These are phyloP conservation scores for Standfussiana lucernea DNA, from an alignment of 2,888 invertebrate species.

Conservation along the genomic window DNA sequence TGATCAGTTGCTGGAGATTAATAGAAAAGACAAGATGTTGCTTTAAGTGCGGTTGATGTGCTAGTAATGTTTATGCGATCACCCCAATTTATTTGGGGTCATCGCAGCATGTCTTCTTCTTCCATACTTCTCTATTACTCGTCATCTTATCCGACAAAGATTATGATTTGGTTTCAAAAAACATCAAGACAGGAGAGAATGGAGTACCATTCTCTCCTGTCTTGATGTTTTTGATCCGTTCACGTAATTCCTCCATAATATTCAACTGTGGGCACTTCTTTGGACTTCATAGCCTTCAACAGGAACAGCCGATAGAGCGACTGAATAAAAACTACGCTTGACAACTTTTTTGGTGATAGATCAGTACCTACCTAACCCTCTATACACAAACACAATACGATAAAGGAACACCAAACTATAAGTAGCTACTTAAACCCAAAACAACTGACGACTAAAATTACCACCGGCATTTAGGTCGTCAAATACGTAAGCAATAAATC, in stretches of 20 bases:
- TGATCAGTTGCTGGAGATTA: neutral
- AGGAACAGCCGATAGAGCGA: neutral
- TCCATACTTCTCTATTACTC: too few relatives aligned
- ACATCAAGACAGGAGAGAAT: too few relatives aligned
- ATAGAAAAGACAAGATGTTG: neutral
- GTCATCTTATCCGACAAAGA: too few relatives aligned
- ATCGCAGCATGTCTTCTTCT: too few relatives aligned
- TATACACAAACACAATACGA: neutral
- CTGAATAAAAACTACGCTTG: neutral
- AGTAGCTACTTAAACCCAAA: conserved; percentile 24
- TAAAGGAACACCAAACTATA: neutral
- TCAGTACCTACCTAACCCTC: neutral
- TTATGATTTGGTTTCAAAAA: too few relatives aligned
- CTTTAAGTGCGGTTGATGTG: neutral
- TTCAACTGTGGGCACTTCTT: neutral
- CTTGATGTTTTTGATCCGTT: neutral
- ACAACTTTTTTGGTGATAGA: neutral
- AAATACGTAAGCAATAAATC: conserved; percentile 66
- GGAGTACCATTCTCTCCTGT: neutral
- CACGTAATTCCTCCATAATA: too few relatives aligned
- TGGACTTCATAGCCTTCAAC: neutral
- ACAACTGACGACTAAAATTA: conserved; percentile 19
- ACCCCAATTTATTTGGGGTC: too few relatives aligned
- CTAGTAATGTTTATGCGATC: neutral
- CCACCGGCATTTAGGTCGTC: conserved; percentile 51